A percentile compares a stretch with the other conserved stretches of the same genome.
These are phyloP conservation scores for Lasioglossum malachurum DNA, from an alignment of 2,888 invertebrate genomes.

Conservation along the genomic window DNA sequence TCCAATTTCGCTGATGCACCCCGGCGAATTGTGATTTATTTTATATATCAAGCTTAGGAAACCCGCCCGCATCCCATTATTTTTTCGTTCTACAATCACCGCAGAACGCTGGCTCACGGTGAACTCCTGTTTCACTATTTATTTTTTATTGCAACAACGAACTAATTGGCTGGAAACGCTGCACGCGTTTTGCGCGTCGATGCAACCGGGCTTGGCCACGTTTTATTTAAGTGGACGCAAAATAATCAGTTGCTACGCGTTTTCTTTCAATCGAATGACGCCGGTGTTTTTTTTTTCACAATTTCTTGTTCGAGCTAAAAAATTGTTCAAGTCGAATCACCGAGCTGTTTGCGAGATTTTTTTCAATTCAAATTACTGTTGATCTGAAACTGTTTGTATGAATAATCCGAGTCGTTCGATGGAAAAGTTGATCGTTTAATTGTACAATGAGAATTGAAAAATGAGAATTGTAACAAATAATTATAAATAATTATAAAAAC, in stretches of 20 bases:
- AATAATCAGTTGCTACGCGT: not conserved
- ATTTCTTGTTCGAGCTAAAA: too few relatives aligned
- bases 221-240: not conserved
- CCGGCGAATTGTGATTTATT: constrained; percentile 11
- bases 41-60: not conserved
- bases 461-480: too few relatives aligned
- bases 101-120: not conserved
- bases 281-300: too few relatives aligned
- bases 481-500: too few relatives aligned
- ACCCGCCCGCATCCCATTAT: constrained; percentile 4
- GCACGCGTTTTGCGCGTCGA: not conserved
- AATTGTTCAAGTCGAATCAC: too few relatives aligned
- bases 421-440: too few relatives aligned
- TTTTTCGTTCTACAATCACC: not conserved
- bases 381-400: not conserved
- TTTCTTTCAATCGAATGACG: not conserved
- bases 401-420: too few relatives aligned
- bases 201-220: not conserved
- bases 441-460: too few relatives aligned
- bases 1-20: constrained; percentile 13
- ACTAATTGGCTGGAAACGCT: not conserved
- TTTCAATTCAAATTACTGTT: not conserved
- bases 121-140: not conserved
- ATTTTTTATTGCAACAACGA: not conserved
- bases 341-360: too few relatives aligned